phyloP scores from a whole-genome alignment of 1,140 invertebrate species.

The Gerris buenoi region DNA sequence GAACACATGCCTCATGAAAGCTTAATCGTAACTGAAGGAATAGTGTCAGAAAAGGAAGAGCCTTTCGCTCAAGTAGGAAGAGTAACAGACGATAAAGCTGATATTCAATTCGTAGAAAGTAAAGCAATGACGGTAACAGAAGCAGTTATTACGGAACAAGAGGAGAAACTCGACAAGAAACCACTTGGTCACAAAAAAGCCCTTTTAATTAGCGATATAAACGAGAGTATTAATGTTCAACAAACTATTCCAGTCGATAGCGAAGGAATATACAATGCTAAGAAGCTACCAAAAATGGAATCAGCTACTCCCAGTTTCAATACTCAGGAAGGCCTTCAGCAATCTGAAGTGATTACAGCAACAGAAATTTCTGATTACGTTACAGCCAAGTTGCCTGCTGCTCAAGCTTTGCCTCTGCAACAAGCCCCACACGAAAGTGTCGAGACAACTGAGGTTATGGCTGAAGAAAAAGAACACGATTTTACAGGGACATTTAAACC shows the following conservation, averaged over 20 bases:
- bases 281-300: slow-evolving; percentile 20
- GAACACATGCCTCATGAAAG: slow-evolving; percentile 24
- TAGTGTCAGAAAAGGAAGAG: slow-evolving; percentile 31
- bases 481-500: slow-evolving; percentile 26
- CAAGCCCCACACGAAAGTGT: slow-evolving; percentile 22
- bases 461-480: slow-evolving; percentile 27
- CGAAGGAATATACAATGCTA: slow-evolving; percentile 25
- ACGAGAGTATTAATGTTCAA: slow-evolving; percentile 24
- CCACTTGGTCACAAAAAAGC: slow-evolving; percentile 18
- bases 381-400: slow-evolving; percentile 21
- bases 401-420: slow-evolving; percentile 16
- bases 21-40: slow-evolving; percentile 29
- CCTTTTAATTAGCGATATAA: slow-evolving; percentile 17
- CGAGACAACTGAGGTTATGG: slow-evolving; percentile 27
- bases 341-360: slow-evolving; percentile 16
- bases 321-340: slow-evolving; percentile 15
- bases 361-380: slow-evolving; percentile 24
- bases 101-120: slow-evolving; percentile 28
- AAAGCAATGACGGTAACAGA: slow-evolving; percentile 25
- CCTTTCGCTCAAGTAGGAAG: slow-evolving; percentile 27
- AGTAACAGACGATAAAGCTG: slow-evolving; percentile 23
- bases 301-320: slow-evolving; percentile 21
- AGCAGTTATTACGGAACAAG: slow-evolving; percentile 17
- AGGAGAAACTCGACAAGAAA: slow-evolving; percentile 17
- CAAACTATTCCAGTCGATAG: slow-evolving; percentile 29